Conservation (phyloP, 2,888 invertebrate genomes). For the Deilephila elpenor region DNA sequence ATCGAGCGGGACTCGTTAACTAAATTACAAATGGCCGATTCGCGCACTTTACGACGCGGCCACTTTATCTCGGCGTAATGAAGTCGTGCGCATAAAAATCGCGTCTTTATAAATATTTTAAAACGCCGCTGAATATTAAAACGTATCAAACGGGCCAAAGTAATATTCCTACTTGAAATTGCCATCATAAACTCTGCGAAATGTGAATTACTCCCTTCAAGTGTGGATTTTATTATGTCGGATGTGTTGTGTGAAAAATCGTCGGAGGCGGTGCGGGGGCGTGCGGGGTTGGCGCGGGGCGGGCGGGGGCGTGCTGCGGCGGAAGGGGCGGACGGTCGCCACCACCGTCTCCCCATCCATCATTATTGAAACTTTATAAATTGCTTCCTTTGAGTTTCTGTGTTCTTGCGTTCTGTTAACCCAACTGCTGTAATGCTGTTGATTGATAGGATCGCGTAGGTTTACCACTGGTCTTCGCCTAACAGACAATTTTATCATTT, state of each 20-base stretch:
- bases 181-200: conserved; percentile 72
- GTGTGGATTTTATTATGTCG: conserved; percentile 78
- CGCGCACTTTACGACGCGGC: conserved; percentile 40
- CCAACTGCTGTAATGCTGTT: conserved; percentile 22
- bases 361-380: conserved; percentile 82
- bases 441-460: conserved; percentile 20
- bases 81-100: conserved; percentile 58
- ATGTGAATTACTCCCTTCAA: conserved; percentile 76
- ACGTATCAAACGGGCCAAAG: conserved; percentile 66
- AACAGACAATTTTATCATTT: conserved; percentile 3
- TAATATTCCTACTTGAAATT: conserved; percentile 76
- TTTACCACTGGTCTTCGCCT: background rate
- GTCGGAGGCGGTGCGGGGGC: conserved; percentile 47
- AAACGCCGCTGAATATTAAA: conserved; percentile 79
- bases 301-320: conserved; percentile 36
- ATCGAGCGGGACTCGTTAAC: conserved; percentile 35
- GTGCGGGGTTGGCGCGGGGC: conserved; percentile 45
- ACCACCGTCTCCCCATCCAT: conserved; percentile 61
- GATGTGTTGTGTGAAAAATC: conserved; percentile 67
- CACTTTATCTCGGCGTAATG: conserved; percentile 51
- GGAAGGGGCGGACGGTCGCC: conserved; percentile 37
- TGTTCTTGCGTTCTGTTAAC: conserved; percentile 29
- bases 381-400: conserved; percentile 71
- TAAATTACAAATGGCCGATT: conserved; percentile 33
- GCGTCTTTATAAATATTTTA: conserved; percentile 79